Evolutionary conservation across 1,140 invertebrate genomes (phyloP).

Genomic region (Philaenus spumarius): DNA sequence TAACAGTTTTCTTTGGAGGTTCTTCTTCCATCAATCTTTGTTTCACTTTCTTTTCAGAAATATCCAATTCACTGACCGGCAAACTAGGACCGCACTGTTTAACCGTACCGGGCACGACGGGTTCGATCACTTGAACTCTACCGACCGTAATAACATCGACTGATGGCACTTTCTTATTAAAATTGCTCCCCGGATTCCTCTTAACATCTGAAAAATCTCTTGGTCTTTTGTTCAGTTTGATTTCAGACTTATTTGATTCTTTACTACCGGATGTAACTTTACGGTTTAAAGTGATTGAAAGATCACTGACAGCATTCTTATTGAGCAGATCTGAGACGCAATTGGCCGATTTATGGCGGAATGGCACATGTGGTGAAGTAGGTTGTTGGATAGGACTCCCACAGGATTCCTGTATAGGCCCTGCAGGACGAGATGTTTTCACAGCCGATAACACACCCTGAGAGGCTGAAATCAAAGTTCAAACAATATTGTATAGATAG

Average conservation of each 20-base stretch:
- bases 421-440: slow-evolving; percentile 2
- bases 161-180: background rate
- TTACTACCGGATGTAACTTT: background rate
- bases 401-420: background rate
- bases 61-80: slow-evolving; percentile 41
- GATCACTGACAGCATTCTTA: background rate
- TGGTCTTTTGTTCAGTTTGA: background rate
- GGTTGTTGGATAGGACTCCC: background rate
- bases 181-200: background rate
- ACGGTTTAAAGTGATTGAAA: background rate
- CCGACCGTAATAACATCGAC: background rate
- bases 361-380: slow-evolving; percentile 6
- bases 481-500: too few relatives aligned
- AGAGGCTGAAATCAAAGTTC: background rate
- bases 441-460: slow-evolving; percentile 2
- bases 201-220: background rate
- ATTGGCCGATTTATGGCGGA: slow-evolving; percentile 11
- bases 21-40: slow-evolving; percentile 48
- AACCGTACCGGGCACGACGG: background rate
- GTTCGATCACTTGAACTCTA: slow-evolving; percentile 11
- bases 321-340: slow-evolving; percentile 12
- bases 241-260: background rate
- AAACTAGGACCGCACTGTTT: slow-evolving; percentile 3
- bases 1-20: slow-evolving; percentile 1
- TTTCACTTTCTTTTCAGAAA: slow-evolving; percentile 54